Evolutionary conservation across 2,888 invertebrate genomes (phyloP), one percentile per base, ranked within the genome.

Genomic region (Molorchus minor): DNA sequence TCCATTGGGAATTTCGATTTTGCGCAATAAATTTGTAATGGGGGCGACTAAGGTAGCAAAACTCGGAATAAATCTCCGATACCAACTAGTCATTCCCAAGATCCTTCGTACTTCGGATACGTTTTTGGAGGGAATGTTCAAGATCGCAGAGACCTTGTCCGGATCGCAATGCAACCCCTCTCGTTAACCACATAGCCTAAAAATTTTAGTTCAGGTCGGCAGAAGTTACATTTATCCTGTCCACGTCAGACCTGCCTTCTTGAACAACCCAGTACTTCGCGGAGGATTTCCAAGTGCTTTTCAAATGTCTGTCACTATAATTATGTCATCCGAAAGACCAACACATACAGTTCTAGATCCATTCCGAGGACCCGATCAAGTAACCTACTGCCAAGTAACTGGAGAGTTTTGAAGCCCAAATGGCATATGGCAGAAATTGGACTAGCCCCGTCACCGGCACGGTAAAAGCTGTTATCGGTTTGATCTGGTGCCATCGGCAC

Each of bases 171-270:
- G 36, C 2, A 74, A 17, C 2, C 76, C 76, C 2, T 72, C 0
- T 41, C 25, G 45, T 70, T 65, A 2, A 79, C 71, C 0, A 75
- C 30, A 47, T 75, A 76, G 1, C 78, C 77, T 2, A 79, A 56
- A 56, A 73, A 75, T 36, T 66, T 63, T 1, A 79, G 20, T 25
- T 67, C 33, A 3, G 56, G 49, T 29, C 41, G 15, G 54, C 67
- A 71, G 51, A 75, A 73, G 0, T 60, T 1, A 55, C 68, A 69
- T 56, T 78, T 77, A 0, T 67, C 65, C 8, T 44, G 8, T 13
- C 71, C 72, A 0, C 79, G 30, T 72, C 2, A 71, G 35, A 8
- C 61, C 59, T 0, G 68, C 66, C 36, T 12, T 7, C 0, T 30
- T 7, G 68, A 30, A 1, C 51, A 12, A 20, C 58, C 46, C 5